Percentiles rank a stretch among this genome's conserved stretches.
These are phyloP conservation scores for Nothocercus julius DNA, from an alignment of 2,113 vertebrate genomes.

Conservation along the genomic window DNA sequence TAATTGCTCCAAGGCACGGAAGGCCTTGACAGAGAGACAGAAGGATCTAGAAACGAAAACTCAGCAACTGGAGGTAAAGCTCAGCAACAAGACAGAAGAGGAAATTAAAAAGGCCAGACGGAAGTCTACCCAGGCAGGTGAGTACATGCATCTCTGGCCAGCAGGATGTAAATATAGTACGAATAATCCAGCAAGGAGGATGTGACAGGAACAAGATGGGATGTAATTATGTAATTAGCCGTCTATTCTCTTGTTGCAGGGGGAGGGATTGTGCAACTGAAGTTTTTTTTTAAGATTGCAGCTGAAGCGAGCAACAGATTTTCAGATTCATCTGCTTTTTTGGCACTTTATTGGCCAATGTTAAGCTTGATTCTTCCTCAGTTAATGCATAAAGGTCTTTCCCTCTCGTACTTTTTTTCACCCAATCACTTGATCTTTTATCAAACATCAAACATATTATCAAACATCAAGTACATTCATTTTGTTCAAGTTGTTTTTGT, in stretches of 20 bases:
- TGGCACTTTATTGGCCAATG: background rate
- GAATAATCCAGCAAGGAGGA: background rate
- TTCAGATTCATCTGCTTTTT: background rate
- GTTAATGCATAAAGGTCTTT: background rate
- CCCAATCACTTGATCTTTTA: background rate
- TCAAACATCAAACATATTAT: background rate
- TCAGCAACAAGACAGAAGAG: slow-evolving; percentile 95
- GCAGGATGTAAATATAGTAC: background rate
- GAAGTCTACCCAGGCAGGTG: slow-evolving; percentile 98
- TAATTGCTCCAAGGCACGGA: slow-evolving; percentile 84
- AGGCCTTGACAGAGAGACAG: slow-evolving; percentile 92
- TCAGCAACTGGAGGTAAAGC: slow-evolving; percentile 95
- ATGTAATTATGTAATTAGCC: background rate
- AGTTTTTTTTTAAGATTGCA: rapidly evolving
- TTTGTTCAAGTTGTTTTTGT: background rate
- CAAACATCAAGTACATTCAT: background rate
- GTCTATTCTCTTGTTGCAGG: rapidly evolving
- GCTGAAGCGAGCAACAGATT: background rate
- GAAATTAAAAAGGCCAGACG: slow-evolving; percentile 97
- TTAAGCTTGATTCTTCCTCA: background rate
- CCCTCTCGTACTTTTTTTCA: background rate
- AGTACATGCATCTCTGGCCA: background rate
- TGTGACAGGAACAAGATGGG: rapidly evolving
- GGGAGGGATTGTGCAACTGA: too few species aligned
- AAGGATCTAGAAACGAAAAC: slow-evolving; percentile 97